Conservation (phyloP, 2,113 vertebrate genomes). For the Tenrec ecaudatus region DNA sequence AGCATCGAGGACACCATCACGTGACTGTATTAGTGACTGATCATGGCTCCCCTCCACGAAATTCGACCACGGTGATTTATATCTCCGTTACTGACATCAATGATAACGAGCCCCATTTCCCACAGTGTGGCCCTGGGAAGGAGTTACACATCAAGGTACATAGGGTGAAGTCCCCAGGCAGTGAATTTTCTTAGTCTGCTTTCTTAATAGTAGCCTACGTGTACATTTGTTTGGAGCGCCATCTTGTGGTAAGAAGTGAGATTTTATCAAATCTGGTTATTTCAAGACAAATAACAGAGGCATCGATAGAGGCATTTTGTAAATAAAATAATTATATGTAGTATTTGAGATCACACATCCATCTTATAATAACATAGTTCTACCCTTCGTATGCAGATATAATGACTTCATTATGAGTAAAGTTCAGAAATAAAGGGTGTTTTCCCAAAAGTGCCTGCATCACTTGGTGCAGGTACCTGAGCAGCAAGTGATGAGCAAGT, state of each 20-base stretch:
- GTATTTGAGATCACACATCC: not conserved
- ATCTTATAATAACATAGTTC: not conserved
- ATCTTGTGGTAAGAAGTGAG: conserved; percentile 78
- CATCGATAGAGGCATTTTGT: not conserved
- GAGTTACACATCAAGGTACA: conserved; percentile 90
- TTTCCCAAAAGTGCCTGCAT: not conserved
- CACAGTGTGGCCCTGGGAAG: conserved; percentile 84
- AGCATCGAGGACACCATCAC: conserved; percentile 89
- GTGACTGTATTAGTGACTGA: conserved; percentile 91
- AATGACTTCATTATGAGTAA: not conserved
- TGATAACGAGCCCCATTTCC: conserved; percentile 92
- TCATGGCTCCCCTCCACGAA: conserved; percentile 90
- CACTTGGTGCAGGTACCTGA: not conserved
- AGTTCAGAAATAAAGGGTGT: not conserved
- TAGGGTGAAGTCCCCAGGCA: not conserved
- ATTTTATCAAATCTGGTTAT: conserved; percentile 43
- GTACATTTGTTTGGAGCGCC: conserved; percentile 78
- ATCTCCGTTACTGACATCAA: conserved; percentile 91
- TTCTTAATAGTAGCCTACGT: not conserved
- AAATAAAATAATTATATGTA: not conserved
- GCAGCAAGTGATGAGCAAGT: no score
- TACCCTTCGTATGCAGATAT: not conserved
- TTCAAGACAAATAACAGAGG: no score
- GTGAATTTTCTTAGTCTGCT: not conserved
- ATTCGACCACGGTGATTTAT: conserved; percentile 86